These are phyloP conservation scores for Stichopus horrens DNA, from an alignment of 53 echinoderm and acorn worm genomes.

Conservation along the genomic window DNA sequence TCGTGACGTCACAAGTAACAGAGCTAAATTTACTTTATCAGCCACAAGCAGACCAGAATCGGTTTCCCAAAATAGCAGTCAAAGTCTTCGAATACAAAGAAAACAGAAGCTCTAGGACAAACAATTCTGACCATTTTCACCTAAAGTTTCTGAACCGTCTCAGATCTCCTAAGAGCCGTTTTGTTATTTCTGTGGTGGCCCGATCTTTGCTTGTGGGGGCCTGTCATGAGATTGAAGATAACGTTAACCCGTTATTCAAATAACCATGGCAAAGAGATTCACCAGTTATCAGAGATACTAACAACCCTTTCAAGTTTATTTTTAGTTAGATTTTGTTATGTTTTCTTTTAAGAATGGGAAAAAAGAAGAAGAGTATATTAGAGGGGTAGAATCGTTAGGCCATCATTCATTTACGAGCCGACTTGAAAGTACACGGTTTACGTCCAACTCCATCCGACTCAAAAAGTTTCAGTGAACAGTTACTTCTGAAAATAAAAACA, in stretches of 20 bases:
- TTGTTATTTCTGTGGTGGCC: not conserved
- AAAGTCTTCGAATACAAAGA: too few species aligned
- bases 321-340: not conserved
- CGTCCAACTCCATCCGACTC: too few species aligned
- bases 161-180: not conserved
- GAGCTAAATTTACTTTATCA: not conserved
- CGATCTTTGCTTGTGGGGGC: slow-evolving; percentile 10
- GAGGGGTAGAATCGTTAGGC: too few species aligned
- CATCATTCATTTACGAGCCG: too few species aligned
- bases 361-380: too few species aligned
- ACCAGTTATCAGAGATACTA: not conserved
- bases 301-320: not conserved
- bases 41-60: not conserved
- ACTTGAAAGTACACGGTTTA: too few species aligned
- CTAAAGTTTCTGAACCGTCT: not conserved
- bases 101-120: not conserved
- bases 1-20: not conserved
- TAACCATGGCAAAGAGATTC: not conserved
- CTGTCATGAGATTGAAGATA: not conserved
- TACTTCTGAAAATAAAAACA: too few species aligned
- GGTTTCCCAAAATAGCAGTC: not conserved
- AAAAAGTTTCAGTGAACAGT: too few species aligned
- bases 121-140: not conserved
- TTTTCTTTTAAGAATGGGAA: not conserved
- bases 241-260: slow-evolving; percentile 15